Conservation (phyloP, 2,113 vertebrate genomes). For the Eolophus roseicapilla region DNA sequence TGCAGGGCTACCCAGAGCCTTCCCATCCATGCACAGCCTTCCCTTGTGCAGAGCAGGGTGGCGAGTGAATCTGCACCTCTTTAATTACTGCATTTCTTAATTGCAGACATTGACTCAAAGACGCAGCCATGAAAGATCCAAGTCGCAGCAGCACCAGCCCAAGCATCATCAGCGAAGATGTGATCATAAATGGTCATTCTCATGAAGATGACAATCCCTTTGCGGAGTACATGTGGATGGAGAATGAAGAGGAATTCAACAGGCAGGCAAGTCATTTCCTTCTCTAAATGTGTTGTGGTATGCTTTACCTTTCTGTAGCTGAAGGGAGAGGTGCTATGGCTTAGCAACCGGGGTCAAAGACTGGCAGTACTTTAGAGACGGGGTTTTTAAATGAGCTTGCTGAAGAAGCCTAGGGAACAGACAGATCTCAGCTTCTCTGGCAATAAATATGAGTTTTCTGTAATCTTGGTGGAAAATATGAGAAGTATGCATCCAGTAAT, state of each 20-base stretch:
- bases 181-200: slow-evolving; percentile 83
- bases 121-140: slow-evolving; percentile 87
- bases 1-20: neutral
- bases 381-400: neutral
- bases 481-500: neutral
- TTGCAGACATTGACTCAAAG: slow-evolving; percentile 60
- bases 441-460: neutral
- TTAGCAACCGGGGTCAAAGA: accelerated
- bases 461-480: neutral
- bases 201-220: slow-evolving; percentile 88
- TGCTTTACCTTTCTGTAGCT: neutral
- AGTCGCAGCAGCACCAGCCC: slow-evolving; percentile 80
- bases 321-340: neutral
- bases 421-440: neutral
- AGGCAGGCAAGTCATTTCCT: slow-evolving; percentile 79
- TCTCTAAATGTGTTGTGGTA: neutral
- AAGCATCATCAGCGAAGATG: slow-evolving; percentile 80
- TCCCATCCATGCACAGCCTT: neutral
- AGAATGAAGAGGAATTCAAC: slow-evolving; percentile 94
- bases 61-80: neutral
- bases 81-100: neutral
- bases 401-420: no score
- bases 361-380: accelerated
- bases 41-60: neutral
- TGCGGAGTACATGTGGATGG: slow-evolving; percentile 96